Evolutionary conservation across 2,888 invertebrate genomes (phyloP).

Genomic region (Rotaria socialis): DNA sequence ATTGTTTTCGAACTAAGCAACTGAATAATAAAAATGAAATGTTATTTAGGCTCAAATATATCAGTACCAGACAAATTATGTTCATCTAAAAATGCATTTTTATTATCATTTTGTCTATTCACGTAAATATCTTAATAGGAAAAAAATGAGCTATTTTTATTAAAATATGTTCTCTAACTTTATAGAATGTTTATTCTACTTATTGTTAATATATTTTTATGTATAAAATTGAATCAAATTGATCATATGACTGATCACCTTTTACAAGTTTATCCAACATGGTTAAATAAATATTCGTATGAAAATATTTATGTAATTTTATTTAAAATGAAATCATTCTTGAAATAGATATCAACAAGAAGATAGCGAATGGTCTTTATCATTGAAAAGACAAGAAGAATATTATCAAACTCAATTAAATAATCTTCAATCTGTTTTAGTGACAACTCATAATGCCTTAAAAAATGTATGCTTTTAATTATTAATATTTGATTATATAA

Average conservation of each 20-base stretch:
- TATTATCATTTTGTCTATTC: not conserved
- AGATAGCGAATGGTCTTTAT: not conserved
- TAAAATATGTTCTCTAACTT: not conserved
- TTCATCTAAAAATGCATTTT: not conserved
- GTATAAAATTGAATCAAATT: slow-evolving; percentile 22
- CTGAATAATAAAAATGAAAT: not conserved
- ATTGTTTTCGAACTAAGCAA: not conserved
- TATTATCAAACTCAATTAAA: slow-evolving; percentile 3
- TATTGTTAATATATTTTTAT: slow-evolving; percentile 21
- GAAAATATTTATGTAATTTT: not conserved
- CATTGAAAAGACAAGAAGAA: not conserved
- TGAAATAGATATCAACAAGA: not conserved
- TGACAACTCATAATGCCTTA: slow-evolving; percentile 8
- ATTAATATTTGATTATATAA: not conserved
- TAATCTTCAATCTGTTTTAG: not conserved
- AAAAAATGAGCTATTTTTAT: not conserved
- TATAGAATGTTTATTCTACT: not conserved
- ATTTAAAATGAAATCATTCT: not conserved
- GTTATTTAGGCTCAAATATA: not conserved
- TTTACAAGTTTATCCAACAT: not conserved
- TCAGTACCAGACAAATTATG: not conserved
- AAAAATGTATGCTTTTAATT: not conserved
- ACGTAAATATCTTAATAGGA: not conserved
- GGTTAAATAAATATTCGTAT: not conserved
- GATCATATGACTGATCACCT: not conserved